Percentiles rank a stretch among this genome's conserved stretches.
These are phyloP conservation scores for Nymphicus hollandicus DNA, from an alignment of 2,113 vertebrate genomes.

Conservation along the genomic window DNA sequence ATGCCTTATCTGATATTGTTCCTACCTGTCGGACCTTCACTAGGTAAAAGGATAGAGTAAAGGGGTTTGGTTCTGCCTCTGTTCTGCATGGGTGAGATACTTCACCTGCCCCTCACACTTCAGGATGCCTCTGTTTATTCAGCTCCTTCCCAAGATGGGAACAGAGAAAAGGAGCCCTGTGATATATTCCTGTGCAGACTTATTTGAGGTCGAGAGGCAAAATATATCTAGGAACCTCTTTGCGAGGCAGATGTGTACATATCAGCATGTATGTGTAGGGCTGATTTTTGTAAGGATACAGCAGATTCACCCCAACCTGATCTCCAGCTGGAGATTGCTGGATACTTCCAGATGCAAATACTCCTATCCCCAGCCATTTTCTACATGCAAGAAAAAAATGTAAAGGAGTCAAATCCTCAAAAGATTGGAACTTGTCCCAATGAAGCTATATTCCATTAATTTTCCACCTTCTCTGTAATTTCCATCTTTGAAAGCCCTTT, in stretches of 20 bases:
- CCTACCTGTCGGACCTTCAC: neutral
- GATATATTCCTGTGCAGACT: neutral
- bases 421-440: neutral
- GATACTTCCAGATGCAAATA: neutral
- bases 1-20: neutral
- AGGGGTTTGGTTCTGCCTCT: neutral
- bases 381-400: too few relatives aligned
- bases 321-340: neutral
- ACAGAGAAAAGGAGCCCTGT: neutral
- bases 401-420: neutral
- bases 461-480: neutral
- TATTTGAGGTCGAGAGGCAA: neutral
- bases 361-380: neutral
- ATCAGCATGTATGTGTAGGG: neutral
- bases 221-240: neutral
- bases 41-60: neutral
- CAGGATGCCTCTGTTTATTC: neutral
- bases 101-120: neutral
- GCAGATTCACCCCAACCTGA: neutral
- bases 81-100: neutral
- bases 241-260: rapidly evolving
- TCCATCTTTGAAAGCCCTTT: neutral
- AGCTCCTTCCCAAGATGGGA: neutral
- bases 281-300: neutral
- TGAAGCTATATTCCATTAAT: neutral